A percentile compares a stretch with the other conserved stretches of the same genome.
These are phyloP conservation scores for Candoia aspera DNA, from an alignment of 2,113 vertebrate genomes.

Conservation along the genomic window DNA sequence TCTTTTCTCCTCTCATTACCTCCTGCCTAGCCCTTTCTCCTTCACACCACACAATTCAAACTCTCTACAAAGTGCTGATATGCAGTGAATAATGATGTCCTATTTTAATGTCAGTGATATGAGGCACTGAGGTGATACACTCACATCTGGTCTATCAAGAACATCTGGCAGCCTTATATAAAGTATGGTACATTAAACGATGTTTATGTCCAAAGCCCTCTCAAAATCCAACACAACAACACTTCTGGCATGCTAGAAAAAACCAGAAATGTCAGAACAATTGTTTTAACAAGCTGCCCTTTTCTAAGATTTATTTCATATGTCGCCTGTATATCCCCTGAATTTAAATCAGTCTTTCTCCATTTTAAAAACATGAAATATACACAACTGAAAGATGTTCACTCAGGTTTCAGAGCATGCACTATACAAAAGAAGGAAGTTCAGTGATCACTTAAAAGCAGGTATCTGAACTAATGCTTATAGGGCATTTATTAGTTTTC, in stretches of 20 bases:
- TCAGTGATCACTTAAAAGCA: not conserved
- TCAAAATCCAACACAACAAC: not conserved
- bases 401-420: not conserved
- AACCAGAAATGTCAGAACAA: not conserved
- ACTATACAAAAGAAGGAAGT: not conserved
- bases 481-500: not conserved
- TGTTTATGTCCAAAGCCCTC: not conserved
- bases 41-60: not conserved
- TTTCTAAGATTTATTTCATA: not conserved
- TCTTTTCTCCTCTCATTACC: not conserved
- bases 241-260: constrained; percentile 16
- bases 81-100: not conserved
- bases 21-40: not conserved
- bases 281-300: not conserved
- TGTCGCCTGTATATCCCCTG: not conserved
- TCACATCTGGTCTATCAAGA: constrained; percentile 21
- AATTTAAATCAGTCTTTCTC: not conserved
- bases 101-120: not conserved
- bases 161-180: constrained; percentile 12
- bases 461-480: constrained; percentile 25
- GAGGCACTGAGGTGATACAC: not conserved
- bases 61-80: constrained; percentile 4
- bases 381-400: constrained; percentile 20
- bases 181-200: not conserved
- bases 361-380: constrained; percentile 46